Evolutionary conservation across 1,140 invertebrate species (phyloP), one percentile per base, ranked within the genome.

Genomic region (Mycetomoellerius zeteki): DNA sequence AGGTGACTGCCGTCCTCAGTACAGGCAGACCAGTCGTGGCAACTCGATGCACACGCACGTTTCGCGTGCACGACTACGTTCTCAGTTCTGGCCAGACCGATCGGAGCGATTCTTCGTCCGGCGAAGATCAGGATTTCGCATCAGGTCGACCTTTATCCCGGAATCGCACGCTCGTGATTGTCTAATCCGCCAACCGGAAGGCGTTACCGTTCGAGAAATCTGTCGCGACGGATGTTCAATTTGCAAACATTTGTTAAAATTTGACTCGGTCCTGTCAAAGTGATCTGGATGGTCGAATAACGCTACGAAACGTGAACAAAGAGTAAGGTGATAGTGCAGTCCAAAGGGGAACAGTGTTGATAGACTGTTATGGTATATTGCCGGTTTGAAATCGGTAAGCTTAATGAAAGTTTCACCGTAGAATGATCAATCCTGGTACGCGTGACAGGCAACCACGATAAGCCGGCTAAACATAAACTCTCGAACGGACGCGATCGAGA

Each of bases 1-100:
- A 82, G 81, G 88, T 62, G 69, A 62, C 56, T 10, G 73, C 21
- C 21, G 87, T 65, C 75, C 43, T 94, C 91, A 94, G 93, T 93
- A 88, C 88, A 73, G 87, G 88, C 88, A 90, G 91, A 92, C 87
- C 90, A 93, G 93, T 90, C 92, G 93, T 91, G 92, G 90, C 88
- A 91, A 89, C 90, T 90, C 89, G 93, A 93, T 94, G 93, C 89
- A 91, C 76, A 90, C 86, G 90, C 88, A 90, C 86, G 86, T 82
- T 72, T 86, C 86, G 86, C 19, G 77, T 56, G 65, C 50, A 78
- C 62, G 73, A 85, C 30, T 52, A 75, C 72, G 82, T 77, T 50
- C 50, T 24, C 30, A 80, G 16, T 30, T 7, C 52, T 81, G 14
- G 37, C 16, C 65, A 71, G 50, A 3, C 33, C 50, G 64, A 69